phyloP scores from a whole-genome alignment of 2,888 invertebrate genomes.

The Ectemnius lituratus region DNA sequence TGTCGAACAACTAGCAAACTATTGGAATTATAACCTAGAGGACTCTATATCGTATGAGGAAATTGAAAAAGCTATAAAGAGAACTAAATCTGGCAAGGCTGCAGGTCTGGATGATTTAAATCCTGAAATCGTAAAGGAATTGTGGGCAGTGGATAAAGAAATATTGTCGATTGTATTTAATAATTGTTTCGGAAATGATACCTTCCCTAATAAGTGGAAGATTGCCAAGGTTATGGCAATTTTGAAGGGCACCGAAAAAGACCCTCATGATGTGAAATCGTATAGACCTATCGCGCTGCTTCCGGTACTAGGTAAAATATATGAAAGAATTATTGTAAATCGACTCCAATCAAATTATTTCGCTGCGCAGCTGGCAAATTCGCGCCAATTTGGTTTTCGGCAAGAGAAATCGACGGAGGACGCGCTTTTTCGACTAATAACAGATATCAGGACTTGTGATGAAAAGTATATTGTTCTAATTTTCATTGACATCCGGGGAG shows the following conservation, averaged over 20 bases:
- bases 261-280: background rate
- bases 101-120: background rate
- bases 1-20: accelerated
- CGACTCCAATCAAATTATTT: background rate
- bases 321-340: background rate
- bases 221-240: background rate
- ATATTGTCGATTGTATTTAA: background rate
- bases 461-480: background rate
- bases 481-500: constrained; percentile 12
- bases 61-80: background rate
- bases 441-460: background rate
- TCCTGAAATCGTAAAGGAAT: background rate
- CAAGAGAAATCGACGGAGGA: constrained; percentile 1
- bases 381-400: background rate
- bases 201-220: constrained; percentile 12
- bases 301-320: background rate
- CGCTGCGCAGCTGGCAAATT: background rate
- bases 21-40: background rate
- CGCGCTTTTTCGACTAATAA: background rate
- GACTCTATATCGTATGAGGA: background rate
- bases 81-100: background rate
- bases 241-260: background rate
- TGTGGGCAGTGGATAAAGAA: background rate
- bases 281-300: constrained; percentile 23
- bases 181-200: background rate